Base-by-base conservation (phyloP, 2,888 invertebrate genomes). In the Calameuta pallipes region DNA sequence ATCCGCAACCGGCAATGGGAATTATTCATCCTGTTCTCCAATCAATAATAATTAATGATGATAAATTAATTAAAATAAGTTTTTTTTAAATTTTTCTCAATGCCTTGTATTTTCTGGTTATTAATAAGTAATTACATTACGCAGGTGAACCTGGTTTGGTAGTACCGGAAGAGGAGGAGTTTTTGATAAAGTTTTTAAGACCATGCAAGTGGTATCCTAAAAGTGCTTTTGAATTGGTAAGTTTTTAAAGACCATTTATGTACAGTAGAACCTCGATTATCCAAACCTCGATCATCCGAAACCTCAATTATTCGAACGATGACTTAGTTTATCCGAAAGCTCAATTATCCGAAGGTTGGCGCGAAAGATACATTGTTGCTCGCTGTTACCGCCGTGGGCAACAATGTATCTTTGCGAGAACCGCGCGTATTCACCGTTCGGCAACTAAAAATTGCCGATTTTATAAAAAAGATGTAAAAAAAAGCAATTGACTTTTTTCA, bases 131-230 rank as follows among this genome's bases (percentile, higher is more conserved):
- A 56, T 56, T 9, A 56, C 23, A 9, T 56, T 9, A 23, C 56
- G 41, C 90, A 96, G 96, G 91, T 76, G 96, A 96, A 85, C 92
- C 93, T 70, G 91, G 93, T 68, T 91, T 96, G 1, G 89, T 92
- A 56, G 91, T 96, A 76, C 96, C 96, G 0, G 84, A 93, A n/a
- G 94, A 95, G 76, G 96, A 96, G 85, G 94, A 94, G 3, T 97
- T 94, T 87, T 93, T 97, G 74, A 91, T 94, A 80, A 95, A 96
- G 91, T 98, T 97, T 89, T 92, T 98, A 74, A 93, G 98, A 79
- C 97, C 97, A 0, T 95, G 96, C 88, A 97, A 97, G 92, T 98
- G 95, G 92, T 96, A 98, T 89, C 94, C 97, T 0, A 95, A 96
- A 76, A 95, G 96, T 84, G 95, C 97, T 4, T 95, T 96, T 82